Evolutionary conservation across 2,797 vertebrate genomes (phyloP).

Genomic region (Corythornis leucogaster): DNA sequence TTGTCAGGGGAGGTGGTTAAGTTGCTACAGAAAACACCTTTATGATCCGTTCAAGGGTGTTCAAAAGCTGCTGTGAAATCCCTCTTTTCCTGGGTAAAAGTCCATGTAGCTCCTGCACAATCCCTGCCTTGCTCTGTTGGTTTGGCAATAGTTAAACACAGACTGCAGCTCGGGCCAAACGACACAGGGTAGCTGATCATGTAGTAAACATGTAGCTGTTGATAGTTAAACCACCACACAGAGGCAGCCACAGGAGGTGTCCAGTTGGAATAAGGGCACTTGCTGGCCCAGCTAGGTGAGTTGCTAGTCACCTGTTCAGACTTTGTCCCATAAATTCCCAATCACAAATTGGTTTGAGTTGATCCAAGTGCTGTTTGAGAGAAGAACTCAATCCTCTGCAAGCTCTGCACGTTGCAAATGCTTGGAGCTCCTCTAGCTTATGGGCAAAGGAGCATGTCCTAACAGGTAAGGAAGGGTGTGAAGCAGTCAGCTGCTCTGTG

Average conservation of each 20-base stretch:
- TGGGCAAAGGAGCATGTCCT: neutral
- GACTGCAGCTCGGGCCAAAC: neutral
- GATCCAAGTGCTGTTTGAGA: neutral
- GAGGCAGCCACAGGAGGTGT: neutral
- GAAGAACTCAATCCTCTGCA: neutral
- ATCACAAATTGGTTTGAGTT: neutral
- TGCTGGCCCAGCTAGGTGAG: neutral
- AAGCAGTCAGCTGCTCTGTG: neutral
- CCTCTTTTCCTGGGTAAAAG: neutral
- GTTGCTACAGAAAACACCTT: neutral
- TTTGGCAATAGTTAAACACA: neutral
- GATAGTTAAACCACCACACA: fast-evolving
- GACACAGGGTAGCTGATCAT: too few relatives aligned
- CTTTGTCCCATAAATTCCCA: neutral
- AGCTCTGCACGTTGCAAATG: neutral
- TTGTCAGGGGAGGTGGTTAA: neutral
- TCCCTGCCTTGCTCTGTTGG: fast-evolving
- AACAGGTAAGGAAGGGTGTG: neutral
- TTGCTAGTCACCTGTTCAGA: neutral
- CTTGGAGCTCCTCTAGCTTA: neutral
- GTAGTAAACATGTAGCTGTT: neutral
- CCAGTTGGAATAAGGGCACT: neutral
- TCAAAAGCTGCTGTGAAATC: neutral
- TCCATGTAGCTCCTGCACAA: neutral
- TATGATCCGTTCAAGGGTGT: neutral